phyloP scores from a whole-genome alignment of 2,113 vertebrate species.

The Phrynosoma platyrhinos region DNA sequence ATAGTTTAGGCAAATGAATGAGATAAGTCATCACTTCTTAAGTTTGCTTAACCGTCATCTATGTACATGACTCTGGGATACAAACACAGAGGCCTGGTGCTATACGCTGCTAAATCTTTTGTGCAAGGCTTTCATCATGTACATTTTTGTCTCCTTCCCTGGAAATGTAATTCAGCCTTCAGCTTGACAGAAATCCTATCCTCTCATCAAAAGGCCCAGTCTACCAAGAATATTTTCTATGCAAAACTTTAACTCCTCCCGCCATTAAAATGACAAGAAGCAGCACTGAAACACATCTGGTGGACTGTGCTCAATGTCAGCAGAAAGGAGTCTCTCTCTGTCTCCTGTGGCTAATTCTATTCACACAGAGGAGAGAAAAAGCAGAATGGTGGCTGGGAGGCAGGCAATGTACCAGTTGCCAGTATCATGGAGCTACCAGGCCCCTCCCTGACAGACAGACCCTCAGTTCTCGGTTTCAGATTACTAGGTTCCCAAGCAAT shows the following conservation, averaged over 20 bases:
- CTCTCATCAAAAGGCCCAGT: not conserved
- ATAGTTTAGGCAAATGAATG: not conserved
- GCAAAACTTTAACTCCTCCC: not conserved
- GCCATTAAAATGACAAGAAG: not conserved
- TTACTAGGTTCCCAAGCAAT: conserved; percentile 73
- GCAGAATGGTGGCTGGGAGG: not conserved
- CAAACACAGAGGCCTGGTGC: not conserved
- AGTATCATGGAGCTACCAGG: conserved; percentile 56
- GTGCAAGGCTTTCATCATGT: not conserved
- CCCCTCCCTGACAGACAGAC: conserved; percentile 40
- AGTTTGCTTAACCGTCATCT: not conserved
- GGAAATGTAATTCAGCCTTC: not conserved
- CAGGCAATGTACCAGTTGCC: conserved; percentile 57
- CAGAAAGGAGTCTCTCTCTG: not conserved
- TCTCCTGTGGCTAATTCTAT: conserved; percentile 8
- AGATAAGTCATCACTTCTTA: not conserved
- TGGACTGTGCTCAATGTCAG: not conserved
- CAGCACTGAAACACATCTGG: not conserved
- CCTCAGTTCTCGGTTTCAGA: conserved; percentile 66
- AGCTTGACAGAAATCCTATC: not conserved
- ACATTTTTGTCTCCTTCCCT: not conserved
- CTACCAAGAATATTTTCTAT: not conserved
- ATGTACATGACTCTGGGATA: not conserved
- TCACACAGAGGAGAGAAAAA: not conserved
- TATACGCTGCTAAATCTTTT: not conserved